Base-by-base conservation (phyloP, 2,113 vertebrate genomes). In the Thamnaconus septentrionalis region DNA sequence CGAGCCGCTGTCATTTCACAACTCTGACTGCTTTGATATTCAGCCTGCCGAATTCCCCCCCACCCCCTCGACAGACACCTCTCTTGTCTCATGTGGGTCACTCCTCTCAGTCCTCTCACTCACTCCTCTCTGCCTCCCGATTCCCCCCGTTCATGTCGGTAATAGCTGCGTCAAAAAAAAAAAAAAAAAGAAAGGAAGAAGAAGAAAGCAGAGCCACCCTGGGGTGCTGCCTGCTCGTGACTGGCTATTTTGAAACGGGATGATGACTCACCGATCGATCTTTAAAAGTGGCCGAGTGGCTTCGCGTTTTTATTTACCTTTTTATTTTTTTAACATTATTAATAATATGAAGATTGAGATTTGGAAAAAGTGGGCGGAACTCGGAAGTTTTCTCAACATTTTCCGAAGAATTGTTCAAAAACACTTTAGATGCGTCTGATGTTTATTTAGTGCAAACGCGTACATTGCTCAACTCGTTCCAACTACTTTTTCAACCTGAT, bases 1-100 rank as follows among this genome's bases (percentile, higher is more conserved):
- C 56, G 61, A 66, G 56, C 59, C 81, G 58, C 52, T 78, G 73
- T 80, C 76, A 85, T 84, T 56, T 85, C 78, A 61, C 18, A 11
- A 69, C 75, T 72, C 2, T 4, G 0, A 66, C 8, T 53, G 61
- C 48, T 53, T 52, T 64, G 11, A 3, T 3, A 43, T n/a, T 52
- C 12, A 64, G 18, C 1, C 45, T 8, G 8, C 3, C 45, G 71
- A 88, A 84, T 76, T 79, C 84, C 86, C 84, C 82, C 70, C 51
- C 65, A 62, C 80, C 82, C 66, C 18, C 18, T 31, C 18, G 18
- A 31, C 18, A 31, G 18, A 31, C 18, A 31, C 18, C 66, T 60
- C 77, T 44, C 65, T 59, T 6, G 64, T 56, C 41, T 70, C 50
- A 7, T 69, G 47, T 61, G 75, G 56, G 71, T 57, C 59, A 50